phyloP scores from a whole-genome alignment of 92 coral and sea anemone genomes.

The Phenganax stokvisi region DNA sequence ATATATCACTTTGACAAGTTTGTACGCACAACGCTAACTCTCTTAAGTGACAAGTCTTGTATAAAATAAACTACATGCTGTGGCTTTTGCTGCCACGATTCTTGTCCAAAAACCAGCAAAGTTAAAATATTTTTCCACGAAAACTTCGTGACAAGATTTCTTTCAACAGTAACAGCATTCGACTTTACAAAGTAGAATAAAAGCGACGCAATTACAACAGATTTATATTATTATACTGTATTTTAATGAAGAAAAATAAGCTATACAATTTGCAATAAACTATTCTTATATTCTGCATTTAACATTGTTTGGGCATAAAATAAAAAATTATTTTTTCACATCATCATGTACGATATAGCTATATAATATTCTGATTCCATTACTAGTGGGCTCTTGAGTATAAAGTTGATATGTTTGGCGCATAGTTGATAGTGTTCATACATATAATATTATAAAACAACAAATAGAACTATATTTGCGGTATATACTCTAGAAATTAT shows the following conservation, averaged over 20 bases:
- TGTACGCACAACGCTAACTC: too few species aligned
- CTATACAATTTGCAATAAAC: conserved; percentile 44
- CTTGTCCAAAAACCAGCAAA: too few species aligned
- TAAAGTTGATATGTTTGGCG: background rate
- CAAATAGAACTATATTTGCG: conserved; percentile 9
- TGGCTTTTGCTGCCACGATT: too few species aligned
- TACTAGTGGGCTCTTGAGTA: background rate
- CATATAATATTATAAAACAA: conserved; percentile 32
- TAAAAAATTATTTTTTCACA: conserved; percentile 30
- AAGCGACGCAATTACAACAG: background rate
- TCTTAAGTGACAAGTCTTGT: too few species aligned
- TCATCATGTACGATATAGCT: conserved; percentile 39
- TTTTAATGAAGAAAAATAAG: conserved; percentile 40
- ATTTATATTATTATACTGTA: conserved; percentile 30
- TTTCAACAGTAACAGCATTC: background rate
- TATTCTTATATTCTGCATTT: conserved; percentile 43
- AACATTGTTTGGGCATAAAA: conserved; percentile 43
- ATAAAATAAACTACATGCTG: too few species aligned
- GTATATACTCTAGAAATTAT: conserved; percentile 30
- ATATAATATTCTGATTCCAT: conserved; percentile 4
- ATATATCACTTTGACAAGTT: too few species aligned
- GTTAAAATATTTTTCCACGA: too few species aligned
- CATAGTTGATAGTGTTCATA: background rate
- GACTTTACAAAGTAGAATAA: background rate
- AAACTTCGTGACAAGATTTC: background rate